phyloP scores from a whole-genome alignment of 2,888 invertebrate species.

The Lysandra coridon region DNA sequence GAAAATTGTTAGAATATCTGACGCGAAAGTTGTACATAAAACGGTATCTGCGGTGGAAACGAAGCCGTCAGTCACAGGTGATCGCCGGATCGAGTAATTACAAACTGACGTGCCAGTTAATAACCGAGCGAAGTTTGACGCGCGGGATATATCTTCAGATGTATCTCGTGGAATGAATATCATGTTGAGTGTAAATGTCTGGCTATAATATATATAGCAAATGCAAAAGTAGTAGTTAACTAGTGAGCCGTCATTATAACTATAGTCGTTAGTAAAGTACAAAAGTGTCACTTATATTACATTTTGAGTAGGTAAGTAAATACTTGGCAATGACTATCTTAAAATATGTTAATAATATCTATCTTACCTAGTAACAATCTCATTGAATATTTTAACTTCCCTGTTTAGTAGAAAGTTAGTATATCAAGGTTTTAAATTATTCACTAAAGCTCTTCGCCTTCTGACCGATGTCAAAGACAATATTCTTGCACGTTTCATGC shows the following conservation, averaged over 20 bases:
- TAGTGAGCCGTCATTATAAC: too few species aligned
- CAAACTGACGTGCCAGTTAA: conserved; percentile 70
- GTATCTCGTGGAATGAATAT: neutral
- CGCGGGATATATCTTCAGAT: conserved; percentile 40
- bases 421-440: neutral
- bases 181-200: neutral
- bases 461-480: neutral
- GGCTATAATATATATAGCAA: too few species aligned
- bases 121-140: conserved; percentile 69
- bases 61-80: conserved; percentile 75
- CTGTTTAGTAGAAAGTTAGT: too few species aligned
- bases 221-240: too few species aligned
- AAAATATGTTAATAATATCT: too few species aligned
- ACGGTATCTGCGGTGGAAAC: conserved; percentile 50
- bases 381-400: too few species aligned
- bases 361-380: too few species aligned
- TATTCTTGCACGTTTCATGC: too few species aligned
- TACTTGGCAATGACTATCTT: too few species aligned
- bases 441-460: neutral
- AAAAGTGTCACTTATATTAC: too few species aligned
- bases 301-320: too few species aligned
- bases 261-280: too few species aligned
- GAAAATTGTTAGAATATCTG: neutral
- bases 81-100: conserved; percentile 75
- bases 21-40: conserved; percentile 40